Base-by-base conservation (phyloP, 2,113 vertebrate species). In the Oncorhynchus gorbuscha region DNA sequence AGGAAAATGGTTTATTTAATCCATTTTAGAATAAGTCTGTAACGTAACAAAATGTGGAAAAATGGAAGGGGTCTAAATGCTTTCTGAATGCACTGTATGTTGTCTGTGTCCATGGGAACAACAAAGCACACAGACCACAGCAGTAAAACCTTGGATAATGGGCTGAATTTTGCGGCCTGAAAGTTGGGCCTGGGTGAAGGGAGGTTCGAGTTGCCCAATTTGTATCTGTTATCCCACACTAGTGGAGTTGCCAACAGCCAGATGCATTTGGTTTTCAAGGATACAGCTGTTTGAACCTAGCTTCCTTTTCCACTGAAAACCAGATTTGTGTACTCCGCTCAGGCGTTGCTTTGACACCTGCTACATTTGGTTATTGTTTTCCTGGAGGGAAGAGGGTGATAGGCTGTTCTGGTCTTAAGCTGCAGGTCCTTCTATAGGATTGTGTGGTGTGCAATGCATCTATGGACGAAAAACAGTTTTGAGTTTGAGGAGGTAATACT, bases 71-170 rank as follows among this genome's bases (percentile, higher is more conserved):
- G 8, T 45, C 39, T 45, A 8, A 45, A 39, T 39, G 8, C 35
- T 8, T 39, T 39, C 7, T 8, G 35, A 39, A 39, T 39, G 35
- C 35, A 39, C 35, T 39, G 35, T 8, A 20, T 62, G 16, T 61
- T 35, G 16, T 20, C 28, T 9, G 20, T 73, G 51, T 67, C 59
- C 1, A 39, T 0, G n/a, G 28, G 20, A 81, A 74, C 80, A 84
- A 75, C 70, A 76, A 45, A 58, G 79, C 28, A 49, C 8, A 16
- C 14, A 84, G 28, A 76, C 35, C 1, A 20, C 30, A 69, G 35
- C 20, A 24, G 48, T 49, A 67, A 66, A 75, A 55, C 48, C 26
- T n/a, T 30, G 45, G 32, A 74, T 76, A 84, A 84, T 83, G 51
- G 76, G 49, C n/a, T 55, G 71, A 4, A 45, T 80, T 75, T 73